Conservation (phyloP, 2,888 invertebrate genomes). For the Notocelia uddmanniana region DNA sequence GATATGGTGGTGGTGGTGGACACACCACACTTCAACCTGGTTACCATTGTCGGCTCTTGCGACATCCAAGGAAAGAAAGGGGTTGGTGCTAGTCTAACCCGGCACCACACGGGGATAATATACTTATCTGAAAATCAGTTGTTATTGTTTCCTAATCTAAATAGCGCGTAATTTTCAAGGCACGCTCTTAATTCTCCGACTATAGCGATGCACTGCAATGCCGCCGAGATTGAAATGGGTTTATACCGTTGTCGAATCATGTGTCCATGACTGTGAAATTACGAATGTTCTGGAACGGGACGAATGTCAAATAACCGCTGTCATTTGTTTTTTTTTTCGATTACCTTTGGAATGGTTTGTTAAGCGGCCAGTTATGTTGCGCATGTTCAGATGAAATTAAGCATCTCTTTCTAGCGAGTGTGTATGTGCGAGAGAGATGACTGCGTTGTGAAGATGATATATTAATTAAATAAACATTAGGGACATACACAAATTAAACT, state of each 20-base stretch:
- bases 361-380: constrained; percentile 19
- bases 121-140: too few species aligned
- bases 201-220: constrained; percentile 25
- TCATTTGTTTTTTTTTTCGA: constrained; percentile 35
- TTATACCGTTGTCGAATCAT: constrained; percentile 48
- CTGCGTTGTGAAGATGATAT: neutral
- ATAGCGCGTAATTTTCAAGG: too few species aligned
- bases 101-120: too few species aligned
- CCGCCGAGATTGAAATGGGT: constrained; percentile 45
- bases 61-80: too few species aligned
- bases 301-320: constrained; percentile 38
- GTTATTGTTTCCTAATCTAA: too few species aligned
- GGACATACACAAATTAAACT: too few species aligned
- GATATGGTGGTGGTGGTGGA: too few species aligned
- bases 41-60: too few species aligned
- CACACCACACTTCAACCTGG: too few species aligned
- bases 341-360: constrained; percentile 33
- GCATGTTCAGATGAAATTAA: neutral
- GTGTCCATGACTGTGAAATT: constrained; percentile 60
- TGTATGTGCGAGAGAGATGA: neutral
- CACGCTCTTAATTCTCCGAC: constrained; percentile 12
- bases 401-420: neutral
- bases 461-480: too few species aligned
- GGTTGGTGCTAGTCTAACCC: too few species aligned
- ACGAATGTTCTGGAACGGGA: constrained; percentile 47